These are phyloP conservation scores for Colinus virginianus DNA, from an alignment of 2,113 vertebrate species.

Conservation along the genomic window DNA sequence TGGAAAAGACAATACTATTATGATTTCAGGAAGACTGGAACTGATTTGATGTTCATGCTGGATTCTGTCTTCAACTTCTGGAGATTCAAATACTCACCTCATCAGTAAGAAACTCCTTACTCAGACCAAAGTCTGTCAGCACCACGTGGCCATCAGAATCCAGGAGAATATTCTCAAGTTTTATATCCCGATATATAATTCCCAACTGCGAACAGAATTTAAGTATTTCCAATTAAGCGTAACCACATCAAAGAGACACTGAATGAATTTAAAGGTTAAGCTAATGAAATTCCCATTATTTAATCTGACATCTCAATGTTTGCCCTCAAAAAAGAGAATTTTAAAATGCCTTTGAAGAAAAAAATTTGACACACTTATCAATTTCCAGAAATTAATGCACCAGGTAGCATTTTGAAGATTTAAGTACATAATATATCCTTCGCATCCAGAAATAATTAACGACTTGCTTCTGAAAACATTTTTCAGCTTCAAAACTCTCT, in stretches of 20 bases:
- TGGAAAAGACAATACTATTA: not conserved
- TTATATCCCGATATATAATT: slow-evolving; percentile 97
- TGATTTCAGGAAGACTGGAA: not conserved
- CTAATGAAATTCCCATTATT: not conserved
- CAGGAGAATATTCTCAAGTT: slow-evolving; percentile 97
- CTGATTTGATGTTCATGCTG: not conserved
- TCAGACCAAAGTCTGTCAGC: slow-evolving; percentile 97
- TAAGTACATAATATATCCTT: not conserved
- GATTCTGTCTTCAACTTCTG: not conserved
- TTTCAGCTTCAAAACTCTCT: not conserved
- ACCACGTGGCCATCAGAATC: slow-evolving; percentile 96
- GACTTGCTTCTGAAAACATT: not conserved
- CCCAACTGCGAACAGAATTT: slow-evolving; percentile 85
- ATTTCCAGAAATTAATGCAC: not conserved
- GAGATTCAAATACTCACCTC: slow-evolving; percentile 85
- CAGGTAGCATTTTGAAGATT: not conserved
- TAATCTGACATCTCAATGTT: not conserved
- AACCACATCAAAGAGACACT: not conserved
- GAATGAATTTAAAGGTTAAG: not conserved
- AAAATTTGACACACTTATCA: not conserved
- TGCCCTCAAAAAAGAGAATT: not conserved
- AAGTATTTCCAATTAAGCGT: slow-evolving; percentile 7
- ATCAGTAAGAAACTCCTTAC: slow-evolving; percentile 96
- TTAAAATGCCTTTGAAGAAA: not conserved
- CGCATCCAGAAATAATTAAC: not conserved